These are phyloP conservation scores for Samia ricini DNA, from an alignment of 1,140 invertebrate species.

Conservation along the genomic window DNA sequence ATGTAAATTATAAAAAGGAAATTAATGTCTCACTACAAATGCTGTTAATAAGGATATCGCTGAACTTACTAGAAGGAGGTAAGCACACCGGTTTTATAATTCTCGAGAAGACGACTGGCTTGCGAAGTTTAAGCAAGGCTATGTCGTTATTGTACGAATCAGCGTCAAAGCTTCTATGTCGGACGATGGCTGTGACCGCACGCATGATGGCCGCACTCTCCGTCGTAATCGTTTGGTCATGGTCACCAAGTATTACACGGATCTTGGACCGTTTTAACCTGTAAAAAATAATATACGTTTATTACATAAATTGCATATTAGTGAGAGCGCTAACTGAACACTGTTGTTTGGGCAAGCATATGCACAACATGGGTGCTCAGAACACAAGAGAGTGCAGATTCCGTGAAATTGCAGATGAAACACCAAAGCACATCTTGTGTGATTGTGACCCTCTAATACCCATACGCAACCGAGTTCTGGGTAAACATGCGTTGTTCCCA, in stretches of 20 bases:
- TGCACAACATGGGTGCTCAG: no score
- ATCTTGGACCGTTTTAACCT: conserved; percentile 88
- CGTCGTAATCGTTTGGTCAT: conserved; percentile 87
- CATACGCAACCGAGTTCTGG: no score
- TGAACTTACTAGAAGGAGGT: conserved; percentile 79
- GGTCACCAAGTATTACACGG: conserved; percentile 86
- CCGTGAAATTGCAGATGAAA: no score
- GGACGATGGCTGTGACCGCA: conserved; percentile 86
- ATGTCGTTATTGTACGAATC: conserved; percentile 93
- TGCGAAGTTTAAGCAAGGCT: conserved; percentile 86
- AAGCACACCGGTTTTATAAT: conserved; percentile 89
- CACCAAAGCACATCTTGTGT: no score
- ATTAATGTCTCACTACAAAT: no score
- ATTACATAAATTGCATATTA: neutral
- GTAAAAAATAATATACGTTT: conserved; percentile 30
- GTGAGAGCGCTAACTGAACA: no score
- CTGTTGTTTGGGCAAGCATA: no score
- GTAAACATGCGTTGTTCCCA: no score
- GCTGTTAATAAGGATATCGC: neutral
- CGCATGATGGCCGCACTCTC: conserved; percentile 88
- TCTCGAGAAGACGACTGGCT: conserved; percentile 87
- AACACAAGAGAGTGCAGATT: no score
- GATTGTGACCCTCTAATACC: no score
- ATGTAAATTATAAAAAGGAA: no score
- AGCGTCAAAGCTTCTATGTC: conserved; percentile 89